Evolutionary conservation across 2,888 invertebrate genomes (phyloP).

Genomic region (Hedya salicella): DNA sequence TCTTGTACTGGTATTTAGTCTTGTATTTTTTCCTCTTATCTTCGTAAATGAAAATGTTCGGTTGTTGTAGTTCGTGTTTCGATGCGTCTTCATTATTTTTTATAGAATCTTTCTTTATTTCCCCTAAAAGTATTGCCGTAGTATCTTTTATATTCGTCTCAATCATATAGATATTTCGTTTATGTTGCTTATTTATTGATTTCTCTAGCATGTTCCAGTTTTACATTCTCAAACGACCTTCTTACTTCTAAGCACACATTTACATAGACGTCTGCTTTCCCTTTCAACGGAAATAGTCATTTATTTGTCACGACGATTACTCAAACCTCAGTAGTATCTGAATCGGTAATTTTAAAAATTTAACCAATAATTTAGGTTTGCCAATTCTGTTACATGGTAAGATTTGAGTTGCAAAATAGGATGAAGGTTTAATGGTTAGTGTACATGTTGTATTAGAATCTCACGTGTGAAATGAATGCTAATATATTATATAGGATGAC

Average conservation of each 20-base stretch:
- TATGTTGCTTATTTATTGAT: constrained; percentile 24
- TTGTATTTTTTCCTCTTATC: neutral
- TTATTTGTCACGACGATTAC: constrained; percentile 57
- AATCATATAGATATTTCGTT: constrained; percentile 5
- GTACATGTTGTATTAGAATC: constrained; percentile 1
- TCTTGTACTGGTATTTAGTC: constrained; percentile 16
- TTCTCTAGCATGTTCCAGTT: constrained; percentile 40
- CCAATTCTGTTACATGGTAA: constrained; percentile 42
- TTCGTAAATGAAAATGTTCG: neutral
- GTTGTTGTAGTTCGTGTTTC: neutral
- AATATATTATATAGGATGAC: constrained; percentile 3
- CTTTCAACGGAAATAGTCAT: constrained; percentile 66
- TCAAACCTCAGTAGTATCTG: constrained; percentile 43
- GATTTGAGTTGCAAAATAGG: constrained; percentile 27
- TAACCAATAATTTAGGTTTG: constrained; percentile 57
- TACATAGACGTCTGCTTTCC: constrained; percentile 60
- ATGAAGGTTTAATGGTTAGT: constrained; percentile 11
- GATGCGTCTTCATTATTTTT: neutral
- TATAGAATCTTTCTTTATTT: neutral
- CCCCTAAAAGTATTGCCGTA: constrained; percentile 13
- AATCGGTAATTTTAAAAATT: constrained; percentile 48
- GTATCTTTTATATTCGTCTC: constrained; percentile 17
- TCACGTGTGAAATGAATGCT: constrained; percentile 14
- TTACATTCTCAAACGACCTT: constrained; percentile 27
- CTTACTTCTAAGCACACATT: constrained; percentile 53